phyloP scores from a whole-genome alignment of 2,113 vertebrate species.

The Mesocricetus auratus region DNA sequence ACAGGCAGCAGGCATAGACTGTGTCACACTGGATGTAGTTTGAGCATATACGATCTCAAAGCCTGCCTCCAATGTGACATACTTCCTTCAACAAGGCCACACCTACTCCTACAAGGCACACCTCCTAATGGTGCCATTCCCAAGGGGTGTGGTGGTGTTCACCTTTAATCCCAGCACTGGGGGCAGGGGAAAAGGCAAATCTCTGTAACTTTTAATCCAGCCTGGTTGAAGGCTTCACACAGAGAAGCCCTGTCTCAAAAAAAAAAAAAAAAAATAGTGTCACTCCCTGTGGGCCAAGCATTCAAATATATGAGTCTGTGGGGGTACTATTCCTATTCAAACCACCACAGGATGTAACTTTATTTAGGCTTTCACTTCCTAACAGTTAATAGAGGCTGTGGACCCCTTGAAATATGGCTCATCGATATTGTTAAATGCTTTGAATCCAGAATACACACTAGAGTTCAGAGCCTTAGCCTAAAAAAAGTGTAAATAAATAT shows the following conservation, averaged over 20 bases:
- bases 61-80: not conserved
- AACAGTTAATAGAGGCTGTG: not conserved
- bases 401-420: conserved; percentile 6
- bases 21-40: not conserved
- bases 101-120: not conserved
- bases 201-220: not conserved
- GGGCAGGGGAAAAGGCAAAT: not conserved
- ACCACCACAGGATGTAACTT: not conserved
- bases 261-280: not conserved
- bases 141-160: not conserved
- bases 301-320: not conserved
- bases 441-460: conserved; percentile 42
- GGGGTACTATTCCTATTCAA: not conserved
- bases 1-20: not conserved
- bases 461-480: conserved; percentile 22
- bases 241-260: not conserved
- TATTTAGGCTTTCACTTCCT: not conserved
- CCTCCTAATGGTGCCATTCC: not conserved
- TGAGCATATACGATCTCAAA: not conserved
- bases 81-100: not conserved
- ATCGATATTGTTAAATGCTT: not conserved
- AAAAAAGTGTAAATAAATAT: conserved; percentile 35
- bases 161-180: not conserved
- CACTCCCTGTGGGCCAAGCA: not conserved
- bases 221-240: not conserved